Base-by-base conservation (phyloP, 1,140 invertebrate species). In the Zaprionus davidi region DNA sequence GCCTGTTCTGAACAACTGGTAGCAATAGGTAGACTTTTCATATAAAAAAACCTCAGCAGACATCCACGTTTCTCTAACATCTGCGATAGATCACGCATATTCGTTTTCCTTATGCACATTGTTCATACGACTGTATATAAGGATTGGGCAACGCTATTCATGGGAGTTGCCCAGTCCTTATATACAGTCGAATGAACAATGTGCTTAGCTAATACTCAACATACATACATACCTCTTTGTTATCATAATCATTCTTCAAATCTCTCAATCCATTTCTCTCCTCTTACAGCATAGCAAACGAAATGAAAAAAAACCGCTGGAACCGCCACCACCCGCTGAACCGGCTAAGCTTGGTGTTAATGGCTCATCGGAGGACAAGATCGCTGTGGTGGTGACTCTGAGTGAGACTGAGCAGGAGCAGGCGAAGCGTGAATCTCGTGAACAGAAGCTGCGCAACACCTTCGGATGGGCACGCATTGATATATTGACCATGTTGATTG, bases 381-480 rank as follows among this genome's bases (percentile, higher is more conserved):
- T 56, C 13, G 55, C 71, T 4, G 70, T 79, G 17, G 63, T 85
- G 41, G 56, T 90, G 3, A 75, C 55, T 3, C 26, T 90, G 5
- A 71, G 57, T n/a, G 81, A 83, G 28, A 56, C 71, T 5, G 88
- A 91, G 31, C 31, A 34, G 55, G 81, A 84, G 15, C 81, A 83
- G 59, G 76, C 79, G 1, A 82, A 84, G 13, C 75, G 81, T 0
- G 73, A 90, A 49, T 76, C 93, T 0, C 93, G 93, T 9, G 96
- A 97, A 71, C 94, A 94, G 24, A 94, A 95, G 66, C 94, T 98
- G 68, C 95, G 95, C 51, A 98, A 98, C 91, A 98, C 97, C 0
- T 98, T 98, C 76, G 97, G 97, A 2, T 98, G 97, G 97, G 96
- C 97, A 1, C 94, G 97, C 60, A 96, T 98, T 28, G 97, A 98